Evolutionary conservation across 2,113 vertebrate genomes (phyloP), one percentile per base, ranked within the genome.

Genomic region (Bufo gargarizans): DNA sequence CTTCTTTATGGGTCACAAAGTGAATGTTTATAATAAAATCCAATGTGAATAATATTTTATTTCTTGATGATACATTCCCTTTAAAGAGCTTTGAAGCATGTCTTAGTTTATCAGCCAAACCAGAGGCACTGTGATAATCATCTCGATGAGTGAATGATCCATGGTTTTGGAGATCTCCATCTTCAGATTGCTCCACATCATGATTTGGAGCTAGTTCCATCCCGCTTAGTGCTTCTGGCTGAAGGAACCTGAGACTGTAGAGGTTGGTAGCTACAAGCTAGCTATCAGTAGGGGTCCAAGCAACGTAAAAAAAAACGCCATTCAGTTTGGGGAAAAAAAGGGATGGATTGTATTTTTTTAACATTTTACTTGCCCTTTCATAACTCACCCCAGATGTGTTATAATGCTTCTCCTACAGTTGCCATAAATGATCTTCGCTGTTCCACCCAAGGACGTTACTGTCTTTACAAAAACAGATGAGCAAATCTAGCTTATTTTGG

Each of bases 391-490:
- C 81, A 83, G 47, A 82, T 82, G 79, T 81, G 56, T 82, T 53
- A 53, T 53, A 83, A 67, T 16, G n/a, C 20, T 71, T 53, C 49
- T 50, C n/a, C 50, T 17, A 33, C 47, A 14, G 65, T 69, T 84
- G 82, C 63, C 82, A 84, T 71, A 84, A 71, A 7, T 47, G 69
- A 84, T 84, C 63, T 53, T 84, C 50, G 17, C n/a, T n/a, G n/a
- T 84, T 53, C 82, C 63, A 84, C 63, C 65, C 65, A 69, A 47
- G 50, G 6, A 22, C 77, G 67, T 79, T 80, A 80, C 71, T 80
- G 67, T 63, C 71, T 61, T 50, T 61, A 49, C 17, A n/a, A 20
- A 86, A 87, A 87, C 77, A 80, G 63, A 67, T 72, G 86, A 80
- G 63, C 76, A 53, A 67, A 86, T 87, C 63, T 17, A 19, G 43